Conservation (phyloP, 1,140 invertebrate genomes). For the Berghia stephanieae region DNA sequence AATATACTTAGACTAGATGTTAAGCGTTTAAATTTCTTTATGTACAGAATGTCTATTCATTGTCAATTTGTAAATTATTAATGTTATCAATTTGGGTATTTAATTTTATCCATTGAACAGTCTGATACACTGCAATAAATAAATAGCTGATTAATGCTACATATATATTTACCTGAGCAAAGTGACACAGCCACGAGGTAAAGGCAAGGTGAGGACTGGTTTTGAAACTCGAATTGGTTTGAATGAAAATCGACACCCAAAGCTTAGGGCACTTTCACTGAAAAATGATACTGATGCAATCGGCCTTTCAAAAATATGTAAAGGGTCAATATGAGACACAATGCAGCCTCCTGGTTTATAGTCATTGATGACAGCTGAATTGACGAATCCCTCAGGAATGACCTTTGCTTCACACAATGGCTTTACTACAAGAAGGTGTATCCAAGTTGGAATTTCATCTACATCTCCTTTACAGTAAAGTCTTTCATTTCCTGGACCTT, state of each 20-base stretch:
- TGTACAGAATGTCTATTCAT: too few relatives aligned
- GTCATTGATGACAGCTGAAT: conserved; percentile 72
- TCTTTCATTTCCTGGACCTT: conserved; percentile 70
- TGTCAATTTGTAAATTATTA: too few relatives aligned
- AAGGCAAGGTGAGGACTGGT: conserved; percentile 68
- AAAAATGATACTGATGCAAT: conserved; percentile 69
- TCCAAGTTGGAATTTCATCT: conserved; percentile 71
- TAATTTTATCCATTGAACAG: too few relatives aligned
- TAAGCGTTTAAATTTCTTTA: too few relatives aligned
- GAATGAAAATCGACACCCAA: conserved; percentile 72
- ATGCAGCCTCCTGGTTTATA: conserved; percentile 72
- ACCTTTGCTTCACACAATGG: conserved; percentile 68
- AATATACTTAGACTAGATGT: too few relatives aligned
- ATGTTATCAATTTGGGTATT: too few relatives aligned
- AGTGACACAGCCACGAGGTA: conserved; percentile 70
- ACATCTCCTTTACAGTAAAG: conserved; percentile 70
- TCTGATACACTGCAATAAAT: too few relatives aligned
- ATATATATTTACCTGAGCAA: conserved; percentile 69
- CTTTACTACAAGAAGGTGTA: conserved; percentile 68
- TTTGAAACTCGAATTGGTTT: conserved; percentile 70
- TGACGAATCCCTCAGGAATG: conserved; percentile 69
- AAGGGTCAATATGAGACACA: conserved; percentile 72
- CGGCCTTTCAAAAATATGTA: conserved; percentile 71
- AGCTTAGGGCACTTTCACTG: conserved; percentile 70
- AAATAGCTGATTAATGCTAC: too few relatives aligned